Conservation (phyloP, 2,797 vertebrate genomes). For the Cuniculus paca region DNA sequence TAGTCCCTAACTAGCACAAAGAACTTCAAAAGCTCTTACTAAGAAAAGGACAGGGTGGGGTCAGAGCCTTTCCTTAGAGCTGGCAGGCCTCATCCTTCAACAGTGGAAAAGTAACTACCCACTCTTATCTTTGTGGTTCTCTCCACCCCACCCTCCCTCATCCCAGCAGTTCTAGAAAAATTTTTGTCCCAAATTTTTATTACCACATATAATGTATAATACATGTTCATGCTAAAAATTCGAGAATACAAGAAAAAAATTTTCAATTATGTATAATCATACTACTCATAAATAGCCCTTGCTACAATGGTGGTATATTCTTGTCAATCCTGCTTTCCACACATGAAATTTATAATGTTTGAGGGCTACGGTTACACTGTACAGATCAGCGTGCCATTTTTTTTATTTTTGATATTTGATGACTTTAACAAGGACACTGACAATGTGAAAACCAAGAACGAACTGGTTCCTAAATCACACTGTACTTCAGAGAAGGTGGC, state of each 20-base stretch:
- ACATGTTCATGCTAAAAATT: conserved; percentile 38
- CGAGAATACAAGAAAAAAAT: conserved; percentile 15
- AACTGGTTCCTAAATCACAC: conserved; percentile 24
- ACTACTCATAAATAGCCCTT: neutral
- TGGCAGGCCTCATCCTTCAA: neutral
- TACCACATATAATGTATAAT: neutral
- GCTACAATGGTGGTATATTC: neutral
- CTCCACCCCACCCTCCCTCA: neutral
- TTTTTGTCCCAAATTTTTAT: conserved; percentile 43
- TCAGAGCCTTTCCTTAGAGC: neutral
- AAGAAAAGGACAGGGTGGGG: conserved; percentile 60
- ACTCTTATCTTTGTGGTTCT: neutral
- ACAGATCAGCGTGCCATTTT: neutral
- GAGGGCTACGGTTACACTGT: neutral
- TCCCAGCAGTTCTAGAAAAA: conserved; percentile 37
- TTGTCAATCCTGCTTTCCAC: neutral
- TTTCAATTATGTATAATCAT: conserved; percentile 2
- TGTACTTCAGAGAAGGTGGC: neutral
- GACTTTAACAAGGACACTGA: neutral
- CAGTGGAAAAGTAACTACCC: neutral
- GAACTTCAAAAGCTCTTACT: conserved; percentile 42
- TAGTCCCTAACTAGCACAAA: conserved; percentile 63
- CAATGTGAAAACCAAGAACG: neutral
- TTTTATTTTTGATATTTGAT: conserved; percentile 41
- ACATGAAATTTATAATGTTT: neutral